phyloP scores from a whole-genome alignment of 2,888 invertebrate genomes.

The Andrena hattorfiana region DNA sequence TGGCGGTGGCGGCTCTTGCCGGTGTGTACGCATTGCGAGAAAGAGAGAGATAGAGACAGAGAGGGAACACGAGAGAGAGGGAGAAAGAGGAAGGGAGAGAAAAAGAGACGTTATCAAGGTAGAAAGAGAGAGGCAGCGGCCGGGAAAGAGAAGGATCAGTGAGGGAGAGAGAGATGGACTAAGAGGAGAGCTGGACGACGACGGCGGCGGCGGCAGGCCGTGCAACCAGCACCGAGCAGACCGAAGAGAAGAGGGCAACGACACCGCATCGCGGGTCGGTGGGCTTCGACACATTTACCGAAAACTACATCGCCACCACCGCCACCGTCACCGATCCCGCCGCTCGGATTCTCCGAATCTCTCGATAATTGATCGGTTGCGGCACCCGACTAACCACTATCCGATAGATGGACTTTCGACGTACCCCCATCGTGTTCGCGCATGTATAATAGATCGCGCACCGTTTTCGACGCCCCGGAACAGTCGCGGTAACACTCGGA shows the following conservation, averaged over 20 bases:
- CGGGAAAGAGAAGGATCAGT: conserved; percentile 28
- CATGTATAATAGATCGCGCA: not conserved
- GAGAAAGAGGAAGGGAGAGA: conserved; percentile 1
- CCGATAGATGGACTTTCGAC: conserved; percentile 37
- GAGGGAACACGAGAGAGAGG: conserved; percentile 22
- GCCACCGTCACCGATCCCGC: conserved; percentile 58
- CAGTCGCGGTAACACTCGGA: not conserved
- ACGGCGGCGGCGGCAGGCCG: conserved; percentile 63
- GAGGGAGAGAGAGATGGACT: conserved; percentile 55
- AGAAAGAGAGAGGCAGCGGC: conserved; percentile 13
- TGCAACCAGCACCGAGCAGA: conserved; percentile 64
- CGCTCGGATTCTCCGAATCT: conserved; percentile 66
- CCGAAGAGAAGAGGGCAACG: conserved; percentile 83
- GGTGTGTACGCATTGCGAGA: conserved; percentile 55
- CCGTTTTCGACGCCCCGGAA: not conserved
- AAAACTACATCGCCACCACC: conserved; percentile 72
- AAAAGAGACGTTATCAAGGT: conserved; percentile 15
- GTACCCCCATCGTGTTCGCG: conserved; percentile 9
- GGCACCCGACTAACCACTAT: conserved; percentile 35
- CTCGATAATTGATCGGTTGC: conserved; percentile 69
- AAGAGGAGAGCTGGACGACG: conserved; percentile 66
- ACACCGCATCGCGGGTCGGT: conserved; percentile 75
- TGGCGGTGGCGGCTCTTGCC: conserved; percentile 52
- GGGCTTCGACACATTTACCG: conserved; percentile 80
- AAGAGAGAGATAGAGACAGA: conserved; percentile 31